Base-by-base conservation (phyloP, 2,888 invertebrate genomes). In the Lasioglossum figueresi region DNA sequence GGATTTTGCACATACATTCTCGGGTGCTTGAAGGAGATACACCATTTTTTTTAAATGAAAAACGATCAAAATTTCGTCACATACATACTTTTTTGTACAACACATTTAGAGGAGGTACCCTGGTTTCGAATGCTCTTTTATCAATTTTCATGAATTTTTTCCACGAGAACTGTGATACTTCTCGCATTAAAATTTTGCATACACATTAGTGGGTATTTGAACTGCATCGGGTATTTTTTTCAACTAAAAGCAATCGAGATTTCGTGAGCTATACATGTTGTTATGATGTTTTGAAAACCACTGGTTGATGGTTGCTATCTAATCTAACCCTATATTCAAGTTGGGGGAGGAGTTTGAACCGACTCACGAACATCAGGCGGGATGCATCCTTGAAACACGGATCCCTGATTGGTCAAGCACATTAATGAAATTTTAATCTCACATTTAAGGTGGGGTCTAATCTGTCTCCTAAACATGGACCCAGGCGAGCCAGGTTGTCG, bases 401-500 rank as follows among this genome's bases (percentile, higher is more conserved):
- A 23, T 52, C 16, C 16, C 45, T 45, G 5, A 45, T 45, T 45
- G 16, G 1, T 16, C 52, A n/a, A 19, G 19, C 34, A 19, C 19
- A 27, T 40, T 27, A 52, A 19, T 76, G 23, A 40, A n/a, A n/a
- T 72, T 66, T 10, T 3, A 40, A 76, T 66, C 56, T n/a, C 19
- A 34, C 31, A 43, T 59, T 73, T 59, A 59, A 73, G 68, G 66
- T 48, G 19, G 16, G 59, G 63, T 43, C n/a, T 45, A 40, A 48
- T 37, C 77, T 56, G 68, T n/a, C 63, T 71, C 40, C 59, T 19
- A 19, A 77, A 63, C 71, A 72, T 66, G 75, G 34, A 52, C 19
- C 19, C 16, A 19, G 3, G 34, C 37, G 52, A 45, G 68, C 37
- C 59, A 10, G 16, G 37, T 5, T 12, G 40, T 27, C 19, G 23